A percentile compares a stretch with the other conserved stretches of the same genome.
phyloP scores from a whole-genome alignment of 2,113 vertebrate genomes.

The Petromus typicus region DNA sequence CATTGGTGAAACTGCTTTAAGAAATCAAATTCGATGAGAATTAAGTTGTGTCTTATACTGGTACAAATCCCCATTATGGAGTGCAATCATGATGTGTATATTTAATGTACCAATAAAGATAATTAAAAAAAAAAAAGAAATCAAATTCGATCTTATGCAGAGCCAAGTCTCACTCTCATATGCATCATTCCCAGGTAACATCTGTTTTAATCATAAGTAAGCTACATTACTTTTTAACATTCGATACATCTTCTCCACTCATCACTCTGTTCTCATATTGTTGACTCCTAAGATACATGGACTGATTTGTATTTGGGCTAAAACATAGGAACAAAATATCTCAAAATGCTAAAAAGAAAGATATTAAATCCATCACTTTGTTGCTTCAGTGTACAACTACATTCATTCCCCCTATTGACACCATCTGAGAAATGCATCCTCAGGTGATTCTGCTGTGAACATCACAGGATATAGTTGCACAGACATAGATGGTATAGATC shows the following conservation, averaged over 20 bases:
- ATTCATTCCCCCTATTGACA: not conserved
- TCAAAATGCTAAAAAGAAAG: not conserved
- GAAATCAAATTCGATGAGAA: not conserved
- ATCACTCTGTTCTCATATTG: not conserved
- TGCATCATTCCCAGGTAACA: not conserved
- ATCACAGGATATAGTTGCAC: too few species aligned
- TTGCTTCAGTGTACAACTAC: not conserved
- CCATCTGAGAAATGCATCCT: not conserved
- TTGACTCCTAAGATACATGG: not conserved
- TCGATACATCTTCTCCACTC: not conserved
- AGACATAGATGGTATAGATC: not conserved
- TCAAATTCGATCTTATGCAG: not conserved
- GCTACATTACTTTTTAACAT: slow-evolving; percentile 1
- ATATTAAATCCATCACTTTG: not conserved
- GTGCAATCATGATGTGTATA: too few species aligned
- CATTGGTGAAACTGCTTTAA: slow-evolving; percentile 43
- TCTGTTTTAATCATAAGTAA: slow-evolving; percentile 62
- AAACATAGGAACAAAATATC: not conserved
- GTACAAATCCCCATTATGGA: too few species aligned
- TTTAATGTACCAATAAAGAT: too few species aligned
- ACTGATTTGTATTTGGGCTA: not conserved
- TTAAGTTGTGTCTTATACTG: too few species aligned
- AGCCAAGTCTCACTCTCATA: not conserved
- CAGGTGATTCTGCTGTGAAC: not conserved
- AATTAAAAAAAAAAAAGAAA: too few species aligned